These are phyloP conservation scores for Germaria angustata DNA, from an alignment of 2,888 invertebrate species.

Conservation along the genomic window DNA sequence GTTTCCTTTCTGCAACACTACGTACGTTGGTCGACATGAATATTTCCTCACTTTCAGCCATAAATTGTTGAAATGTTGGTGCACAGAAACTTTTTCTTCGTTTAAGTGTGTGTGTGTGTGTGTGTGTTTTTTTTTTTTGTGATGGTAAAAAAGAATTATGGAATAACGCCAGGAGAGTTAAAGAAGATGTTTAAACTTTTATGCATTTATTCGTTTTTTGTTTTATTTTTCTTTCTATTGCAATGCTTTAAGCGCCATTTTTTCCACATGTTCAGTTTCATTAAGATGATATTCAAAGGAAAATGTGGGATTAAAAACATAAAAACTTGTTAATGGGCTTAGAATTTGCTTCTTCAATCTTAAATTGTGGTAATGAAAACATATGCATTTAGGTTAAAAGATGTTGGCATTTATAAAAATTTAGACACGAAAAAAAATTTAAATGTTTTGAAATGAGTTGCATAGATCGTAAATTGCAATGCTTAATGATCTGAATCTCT, in stretches of 20 bases:
- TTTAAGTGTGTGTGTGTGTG: not conserved
- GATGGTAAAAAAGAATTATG: not conserved
- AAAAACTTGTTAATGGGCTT: not conserved
- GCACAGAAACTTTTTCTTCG: conserved; percentile 3
- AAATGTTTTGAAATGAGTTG: not conserved
- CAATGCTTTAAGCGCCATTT: conserved; percentile 23
- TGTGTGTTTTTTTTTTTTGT: not conserved
- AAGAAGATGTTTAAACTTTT: conserved; percentile 14
- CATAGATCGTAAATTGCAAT: not conserved
- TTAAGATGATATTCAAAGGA: conserved; percentile 2
- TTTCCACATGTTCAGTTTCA: conserved; percentile 3
- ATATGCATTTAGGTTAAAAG: not conserved
- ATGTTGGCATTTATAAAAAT: not conserved
- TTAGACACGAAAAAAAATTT: not conserved
- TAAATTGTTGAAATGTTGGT: not conserved
- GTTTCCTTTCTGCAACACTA: not conserved
- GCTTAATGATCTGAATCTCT: too few species aligned
- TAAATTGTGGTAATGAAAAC: not conserved
- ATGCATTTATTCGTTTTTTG: not conserved
- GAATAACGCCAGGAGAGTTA: not conserved
- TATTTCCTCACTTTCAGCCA: not conserved
- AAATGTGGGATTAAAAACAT: not conserved
- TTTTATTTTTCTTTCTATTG: conserved; percentile 11
- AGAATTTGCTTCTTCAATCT: not conserved
- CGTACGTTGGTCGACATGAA: not conserved